phyloP scores from a whole-genome alignment of 2,888 invertebrate genomes.

The Quadroppia sp. region DNA sequence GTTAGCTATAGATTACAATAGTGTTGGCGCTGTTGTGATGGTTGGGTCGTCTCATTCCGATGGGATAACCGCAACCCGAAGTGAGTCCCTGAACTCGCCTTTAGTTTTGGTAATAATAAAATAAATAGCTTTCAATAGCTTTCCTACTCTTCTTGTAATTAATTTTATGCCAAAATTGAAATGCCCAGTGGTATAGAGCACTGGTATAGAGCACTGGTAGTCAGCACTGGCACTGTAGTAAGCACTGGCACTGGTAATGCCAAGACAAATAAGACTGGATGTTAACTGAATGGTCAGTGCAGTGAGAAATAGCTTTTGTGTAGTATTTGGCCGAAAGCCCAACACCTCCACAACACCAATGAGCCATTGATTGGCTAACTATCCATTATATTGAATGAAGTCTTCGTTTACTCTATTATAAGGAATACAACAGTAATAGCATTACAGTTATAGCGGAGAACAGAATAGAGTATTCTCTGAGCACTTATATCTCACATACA shows the following conservation, averaged over 20 bases:
- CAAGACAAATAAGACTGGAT: constrained; percentile 2
- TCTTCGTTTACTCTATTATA: constrained; percentile 24
- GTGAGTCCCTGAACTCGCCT: constrained; percentile 36
- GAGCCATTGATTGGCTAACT: constrained; percentile 25
- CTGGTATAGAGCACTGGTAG: neutral
- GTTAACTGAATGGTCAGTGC: neutral
- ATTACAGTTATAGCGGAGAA: neutral
- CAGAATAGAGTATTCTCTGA: neutral
- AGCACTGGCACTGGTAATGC: neutral
- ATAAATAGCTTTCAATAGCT: constrained; percentile 38
- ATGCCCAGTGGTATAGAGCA: constrained; percentile 37
- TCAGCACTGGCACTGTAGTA: neutral
- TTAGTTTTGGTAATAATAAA: constrained; percentile 38
- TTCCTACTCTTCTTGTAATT: constrained; percentile 35
- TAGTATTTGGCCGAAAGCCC: constrained; percentile 17
- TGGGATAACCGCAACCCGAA: constrained; percentile 36
- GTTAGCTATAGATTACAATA: constrained; percentile 36
- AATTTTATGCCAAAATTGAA: constrained; percentile 39
- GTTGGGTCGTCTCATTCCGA: constrained; percentile 27
- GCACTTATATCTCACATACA: neutral
- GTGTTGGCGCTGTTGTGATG: constrained; percentile 16
- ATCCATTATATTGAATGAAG: constrained; percentile 30
- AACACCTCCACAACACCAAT: constrained; percentile 10
- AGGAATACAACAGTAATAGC: neutral
- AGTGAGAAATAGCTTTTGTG: neutral